Evolutionary conservation across 2,888 invertebrate species (phyloP).

Genomic region (Cybosia mesomella): DNA sequence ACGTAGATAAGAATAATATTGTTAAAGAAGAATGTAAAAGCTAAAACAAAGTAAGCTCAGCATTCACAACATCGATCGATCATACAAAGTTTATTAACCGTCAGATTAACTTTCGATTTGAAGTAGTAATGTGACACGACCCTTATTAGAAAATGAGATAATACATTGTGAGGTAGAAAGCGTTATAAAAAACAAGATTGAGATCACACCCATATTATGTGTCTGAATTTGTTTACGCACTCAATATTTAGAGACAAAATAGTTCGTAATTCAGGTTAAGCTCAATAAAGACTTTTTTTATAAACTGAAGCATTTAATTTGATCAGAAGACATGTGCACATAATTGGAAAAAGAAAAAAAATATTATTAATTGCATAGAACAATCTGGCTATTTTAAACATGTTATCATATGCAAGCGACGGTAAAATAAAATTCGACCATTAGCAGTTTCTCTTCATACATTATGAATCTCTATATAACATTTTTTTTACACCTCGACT

Average conservation of each 20-base stretch:
- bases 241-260: slow-evolving; percentile 3
- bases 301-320: not conserved
- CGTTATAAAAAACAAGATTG: slow-evolving; percentile 16
- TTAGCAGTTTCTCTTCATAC: not conserved
- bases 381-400: not conserved
- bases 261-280: not conserved
- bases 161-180: slow-evolving; percentile 28
- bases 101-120: slow-evolving; percentile 77
- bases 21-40: not conserved
- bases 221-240: slow-evolving; percentile 6
- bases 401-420: not conserved
- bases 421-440: not conserved
- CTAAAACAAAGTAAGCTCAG: slow-evolving; percentile 37
- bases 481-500: not conserved
- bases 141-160: slow-evolving; percentile 51
- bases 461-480: not conserved
- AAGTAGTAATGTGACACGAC: slow-evolving; percentile 72
- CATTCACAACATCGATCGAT: slow-evolving; percentile 67
- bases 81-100: slow-evolving; percentile 73
- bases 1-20: slow-evolving; percentile 32
- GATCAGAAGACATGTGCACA: not conserved
- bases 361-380: not conserved
- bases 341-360: not conserved
- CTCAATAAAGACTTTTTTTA: not conserved
- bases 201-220: slow-evolving; percentile 12